Base-by-base conservation (phyloP, 2,888 invertebrate species). In the Dascillus cervinus region DNA sequence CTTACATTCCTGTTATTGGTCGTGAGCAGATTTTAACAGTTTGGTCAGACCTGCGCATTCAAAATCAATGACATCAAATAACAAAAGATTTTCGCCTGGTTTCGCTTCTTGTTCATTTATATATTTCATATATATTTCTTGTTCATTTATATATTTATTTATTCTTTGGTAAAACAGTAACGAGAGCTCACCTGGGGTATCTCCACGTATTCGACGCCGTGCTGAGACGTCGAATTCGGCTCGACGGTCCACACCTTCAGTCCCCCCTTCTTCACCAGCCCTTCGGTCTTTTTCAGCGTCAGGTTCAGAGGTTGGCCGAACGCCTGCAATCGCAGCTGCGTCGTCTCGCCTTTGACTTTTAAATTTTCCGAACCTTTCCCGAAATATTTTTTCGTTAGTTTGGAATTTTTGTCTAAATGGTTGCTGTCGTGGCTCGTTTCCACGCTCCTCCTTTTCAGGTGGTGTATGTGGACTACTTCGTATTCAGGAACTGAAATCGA, bases 211-310 rank as follows among this genome's bases (percentile, higher is more conserved):
- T 82, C 78, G 22, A 88, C 77, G 11, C 84, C 84, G 53, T 84
- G 80, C 32, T 84, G 83, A 44, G 79, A 75, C 34, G 84, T 79
- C 24, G 79, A 75, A 56, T 87, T 86, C 28, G 79, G 79, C 52
- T 82, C 74, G 41, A 83, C 86, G 38, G 77, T 77, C 79, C 84
- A 89, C 72, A 91, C 75, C 59, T 83, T 83, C 58, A 91, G 62
- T 33, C 84, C 80, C 28, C 79, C 76, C 52, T 80, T 77, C 56
- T 77, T 81, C 57, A 87, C 73, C 39, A 90, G 69, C n/a, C 85
- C 82, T 43, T 81, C 75, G 29, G 85, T 86, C 39, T 77, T 80
- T 56, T 74, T 78, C 53, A 91, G 63, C 48, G 75, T 79, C 53
- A 91, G 67, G 58, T 82, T 79, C 53, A 86, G 63, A 49, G 76